These are phyloP conservation scores for Elysia crispata DNA, from an alignment of 2,888 invertebrate genomes.

Conservation along the genomic window DNA sequence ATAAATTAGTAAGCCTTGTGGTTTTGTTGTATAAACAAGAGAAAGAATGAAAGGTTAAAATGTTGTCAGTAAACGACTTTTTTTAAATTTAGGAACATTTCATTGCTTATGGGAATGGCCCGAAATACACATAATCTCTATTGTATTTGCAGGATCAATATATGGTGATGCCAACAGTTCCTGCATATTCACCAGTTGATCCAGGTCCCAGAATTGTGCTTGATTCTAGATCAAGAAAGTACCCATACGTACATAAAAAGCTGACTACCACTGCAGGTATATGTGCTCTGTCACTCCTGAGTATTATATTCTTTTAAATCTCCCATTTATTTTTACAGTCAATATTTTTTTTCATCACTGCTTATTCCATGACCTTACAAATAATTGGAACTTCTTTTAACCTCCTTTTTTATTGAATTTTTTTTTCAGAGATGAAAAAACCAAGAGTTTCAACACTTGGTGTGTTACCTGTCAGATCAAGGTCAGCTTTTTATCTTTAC, in stretches of 20 bases:
- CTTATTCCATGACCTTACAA: not conserved
- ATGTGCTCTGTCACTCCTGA: too few species aligned
- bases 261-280: constrained; percentile 63
- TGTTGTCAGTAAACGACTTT: too few species aligned
- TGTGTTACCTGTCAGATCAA: constrained; percentile 66
- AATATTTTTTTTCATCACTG: not conserved
- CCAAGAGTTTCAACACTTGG: constrained; percentile 69
- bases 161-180: constrained; percentile 60
- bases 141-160: constrained; percentile 58
- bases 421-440: constrained; percentile 67
- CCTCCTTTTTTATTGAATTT: constrained; percentile 26
- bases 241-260: constrained; percentile 65
- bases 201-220: constrained; percentile 55
- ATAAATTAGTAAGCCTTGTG: too few species aligned
- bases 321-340: not conserved
- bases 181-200: constrained; percentile 69
- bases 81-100: too few species aligned
- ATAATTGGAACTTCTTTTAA: not conserved
- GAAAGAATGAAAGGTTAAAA: not conserved
- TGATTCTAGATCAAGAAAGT: constrained; percentile 62
- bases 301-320: not conserved
- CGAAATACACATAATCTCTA: not conserved
- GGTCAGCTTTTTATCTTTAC: constrained; percentile 55
- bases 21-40: too few species aligned
- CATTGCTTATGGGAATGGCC: too few species aligned